Conservation (phyloP, 1,140 invertebrate species). For the Bombyx mandarina region DNA sequence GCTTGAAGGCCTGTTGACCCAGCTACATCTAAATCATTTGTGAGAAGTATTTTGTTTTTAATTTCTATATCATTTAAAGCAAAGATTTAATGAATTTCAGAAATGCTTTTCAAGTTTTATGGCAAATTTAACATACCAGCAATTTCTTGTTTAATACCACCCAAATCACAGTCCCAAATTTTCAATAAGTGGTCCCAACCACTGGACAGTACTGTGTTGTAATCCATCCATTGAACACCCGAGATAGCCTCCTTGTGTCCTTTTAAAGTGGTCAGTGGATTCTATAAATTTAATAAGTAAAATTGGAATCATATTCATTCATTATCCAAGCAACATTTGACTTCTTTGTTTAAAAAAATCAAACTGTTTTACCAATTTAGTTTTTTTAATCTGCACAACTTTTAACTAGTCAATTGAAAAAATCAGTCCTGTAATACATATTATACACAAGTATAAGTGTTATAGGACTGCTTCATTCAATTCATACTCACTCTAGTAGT, state of each 20-base stretch:
- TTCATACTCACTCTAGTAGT: conserved; percentile 61
- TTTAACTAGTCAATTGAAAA: too few relatives aligned
- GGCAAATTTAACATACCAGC: conserved; percentile 67
- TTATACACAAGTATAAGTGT: too few relatives aligned
- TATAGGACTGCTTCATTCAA: too few relatives aligned
- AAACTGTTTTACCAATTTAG: too few relatives aligned
- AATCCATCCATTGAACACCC: conserved; percentile 85
- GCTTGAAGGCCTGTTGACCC: too few relatives aligned
- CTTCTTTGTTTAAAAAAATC: too few relatives aligned
- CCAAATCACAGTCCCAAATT: conserved; percentile 93
- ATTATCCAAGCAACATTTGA: too few relatives aligned
- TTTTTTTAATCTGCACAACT: too few relatives aligned
- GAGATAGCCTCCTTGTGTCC: conserved; percentile 95
- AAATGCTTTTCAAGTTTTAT: conserved; percentile 3
- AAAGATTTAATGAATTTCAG: conserved; percentile 1
- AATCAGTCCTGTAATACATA: too few relatives aligned
- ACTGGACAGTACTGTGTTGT: conserved; percentile 81
- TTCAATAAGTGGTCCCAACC: conserved; percentile 97
- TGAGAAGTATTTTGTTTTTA: background rate
- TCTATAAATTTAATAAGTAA: conserved; percentile 66
- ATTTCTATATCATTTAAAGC: background rate
- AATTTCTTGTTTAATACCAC: conserved; percentile 85
- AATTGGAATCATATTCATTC: background rate
- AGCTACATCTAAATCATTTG: background rate
- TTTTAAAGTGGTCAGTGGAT: conserved; percentile 88